These are phyloP conservation scores for Troides oblongomaculatus DNA, from an alignment of 2,888 invertebrate species.

Conservation along the genomic window DNA sequence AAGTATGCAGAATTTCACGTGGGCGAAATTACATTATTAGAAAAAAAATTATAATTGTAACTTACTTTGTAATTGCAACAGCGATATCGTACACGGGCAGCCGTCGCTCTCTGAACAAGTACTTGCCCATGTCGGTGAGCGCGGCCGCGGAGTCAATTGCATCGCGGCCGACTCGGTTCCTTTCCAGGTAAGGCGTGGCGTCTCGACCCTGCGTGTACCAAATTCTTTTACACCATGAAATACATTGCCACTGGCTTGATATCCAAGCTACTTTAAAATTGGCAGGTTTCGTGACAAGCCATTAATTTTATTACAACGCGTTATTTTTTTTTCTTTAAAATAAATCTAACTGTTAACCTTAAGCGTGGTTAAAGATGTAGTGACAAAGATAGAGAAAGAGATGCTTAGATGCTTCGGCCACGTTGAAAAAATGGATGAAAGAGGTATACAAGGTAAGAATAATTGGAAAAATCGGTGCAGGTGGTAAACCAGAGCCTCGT, in stretches of 20 bases:
- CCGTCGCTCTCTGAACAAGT: slow-evolving; percentile 95
- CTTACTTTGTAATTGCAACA: slow-evolving; percentile 97
- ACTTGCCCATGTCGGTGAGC: slow-evolving; percentile 97
- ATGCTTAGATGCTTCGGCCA: too few relatives aligned
- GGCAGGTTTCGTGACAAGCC: neutral
- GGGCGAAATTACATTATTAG: neutral
- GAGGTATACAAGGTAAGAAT: too few relatives aligned
- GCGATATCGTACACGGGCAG: slow-evolving; percentile 97
- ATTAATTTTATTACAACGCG: neutral
- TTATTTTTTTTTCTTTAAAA: too few relatives aligned
- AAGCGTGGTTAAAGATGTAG: too few relatives aligned
- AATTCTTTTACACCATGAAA: slow-evolving; percentile 13
- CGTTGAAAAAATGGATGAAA: too few relatives aligned
- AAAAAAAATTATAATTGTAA: slow-evolving; percentile 29
- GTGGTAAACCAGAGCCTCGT: too few relatives aligned
- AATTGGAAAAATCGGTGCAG: too few relatives aligned
- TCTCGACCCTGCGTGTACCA: slow-evolving; percentile 87
- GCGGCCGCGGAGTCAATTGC: slow-evolving; percentile 97
- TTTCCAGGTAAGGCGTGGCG: slow-evolving; percentile 96
- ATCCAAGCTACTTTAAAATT: neutral
- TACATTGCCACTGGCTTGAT: neutral
- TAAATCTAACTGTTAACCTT: too few relatives aligned
- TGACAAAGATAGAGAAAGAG: too few relatives aligned
- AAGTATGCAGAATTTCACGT: too few relatives aligned
- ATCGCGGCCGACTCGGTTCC: slow-evolving; percentile 95